These are phyloP conservation scores for Bombus polaris DNA, from an alignment of 1,140 invertebrate species.

Conservation along the genomic window DNA sequence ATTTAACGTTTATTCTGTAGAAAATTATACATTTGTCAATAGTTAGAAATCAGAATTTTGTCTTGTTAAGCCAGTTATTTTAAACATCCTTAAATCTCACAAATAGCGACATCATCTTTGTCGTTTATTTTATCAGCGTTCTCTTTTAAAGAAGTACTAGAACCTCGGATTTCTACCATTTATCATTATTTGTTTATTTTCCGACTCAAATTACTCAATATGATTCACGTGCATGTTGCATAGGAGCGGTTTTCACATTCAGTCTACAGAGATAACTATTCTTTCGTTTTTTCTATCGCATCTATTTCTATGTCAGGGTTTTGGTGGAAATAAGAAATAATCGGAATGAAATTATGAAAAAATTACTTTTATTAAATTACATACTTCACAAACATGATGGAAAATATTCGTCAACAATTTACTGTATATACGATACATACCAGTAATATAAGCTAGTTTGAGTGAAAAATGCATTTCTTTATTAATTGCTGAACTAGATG, in stretches of 20 bases:
- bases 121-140: neutral
- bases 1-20: no score
- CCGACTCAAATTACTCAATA: constrained; percentile 8
- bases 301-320: neutral
- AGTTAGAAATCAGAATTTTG: no score
- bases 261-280: neutral
- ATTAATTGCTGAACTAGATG: accelerated
- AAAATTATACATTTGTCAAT: no score
- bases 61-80: no score
- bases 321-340: neutral
- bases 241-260: neutral
- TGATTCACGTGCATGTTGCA: neutral
- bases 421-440: no score
- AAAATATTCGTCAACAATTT: no score
- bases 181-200: neutral
- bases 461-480: no score
- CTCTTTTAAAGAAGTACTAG: neutral
- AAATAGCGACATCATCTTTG: no score
- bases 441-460: accelerated
- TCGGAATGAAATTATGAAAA: accelerated
- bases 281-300: neutral
- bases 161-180: neutral
- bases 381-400: accelerated
- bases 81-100: no score
- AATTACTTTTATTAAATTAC: accelerated